Percentiles rank a stretch among this genome's conserved stretches.
These are phyloP conservation scores for Lysandra coridon DNA, from an alignment of 2,888 invertebrate species.

Conservation along the genomic window DNA sequence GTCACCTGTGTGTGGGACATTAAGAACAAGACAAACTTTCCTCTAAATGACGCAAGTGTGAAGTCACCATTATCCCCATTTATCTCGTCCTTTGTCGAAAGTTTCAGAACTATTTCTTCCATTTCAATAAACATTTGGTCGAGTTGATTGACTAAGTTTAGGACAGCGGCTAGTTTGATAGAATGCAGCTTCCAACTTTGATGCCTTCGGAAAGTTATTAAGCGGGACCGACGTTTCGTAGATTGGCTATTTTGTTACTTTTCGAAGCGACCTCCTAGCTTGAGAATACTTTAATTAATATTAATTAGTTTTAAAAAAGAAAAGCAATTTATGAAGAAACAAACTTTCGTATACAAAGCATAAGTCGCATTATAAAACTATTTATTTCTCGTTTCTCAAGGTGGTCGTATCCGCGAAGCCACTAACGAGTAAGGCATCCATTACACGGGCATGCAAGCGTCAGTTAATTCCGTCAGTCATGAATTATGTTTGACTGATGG, in stretches of 20 bases:
- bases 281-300: neutral
- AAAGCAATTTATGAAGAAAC: too few species aligned
- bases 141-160: conserved; percentile 12
- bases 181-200: conserved; percentile 13
- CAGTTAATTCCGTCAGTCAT: too few species aligned
- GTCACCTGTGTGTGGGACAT: neutral
- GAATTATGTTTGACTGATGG: too few species aligned
- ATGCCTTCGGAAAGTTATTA: conserved; percentile 6
- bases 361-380: too few species aligned
- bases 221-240: neutral
- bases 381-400: too few species aligned
- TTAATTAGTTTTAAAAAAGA: neutral
- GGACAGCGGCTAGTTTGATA: conserved; percentile 17
- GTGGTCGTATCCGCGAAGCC: too few species aligned
- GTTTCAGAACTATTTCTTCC: conserved; percentile 9
- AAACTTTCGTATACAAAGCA: too few species aligned
- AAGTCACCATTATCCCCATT: neutral
- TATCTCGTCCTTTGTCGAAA: conserved; percentile 19
- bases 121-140: conserved; percentile 16
- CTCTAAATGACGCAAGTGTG: neutral
- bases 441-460: too few species aligned
- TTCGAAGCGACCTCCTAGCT: neutral
- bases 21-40: neutral
- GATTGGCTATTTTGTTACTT: neutral
- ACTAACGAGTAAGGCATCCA: too few species aligned